Conservation (phyloP, 2,888 invertebrate species). For the Exocentrus adspersus region DNA sequence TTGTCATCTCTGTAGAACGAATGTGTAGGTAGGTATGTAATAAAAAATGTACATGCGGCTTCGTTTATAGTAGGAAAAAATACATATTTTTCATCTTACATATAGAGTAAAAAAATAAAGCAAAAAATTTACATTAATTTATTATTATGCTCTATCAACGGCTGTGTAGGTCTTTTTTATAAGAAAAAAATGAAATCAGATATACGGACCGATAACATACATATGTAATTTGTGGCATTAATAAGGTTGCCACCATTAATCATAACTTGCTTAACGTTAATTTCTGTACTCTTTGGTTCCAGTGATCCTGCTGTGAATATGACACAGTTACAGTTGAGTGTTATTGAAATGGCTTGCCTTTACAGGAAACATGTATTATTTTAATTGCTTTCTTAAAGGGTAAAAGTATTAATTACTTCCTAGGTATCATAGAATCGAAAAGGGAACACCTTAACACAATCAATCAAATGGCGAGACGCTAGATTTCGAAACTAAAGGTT, state of each 20-base stretch:
- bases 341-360: slow-evolving; percentile 21
- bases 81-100: neutral
- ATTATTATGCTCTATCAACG: slow-evolving; percentile 44
- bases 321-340: slow-evolving; percentile 23
- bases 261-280: slow-evolving; percentile 56
- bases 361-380: slow-evolving; percentile 26
- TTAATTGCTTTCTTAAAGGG: slow-evolving; percentile 23
- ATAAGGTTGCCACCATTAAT: slow-evolving; percentile 55
- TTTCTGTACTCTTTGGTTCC: slow-evolving; percentile 53
- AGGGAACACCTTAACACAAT: slow-evolving; percentile 17
- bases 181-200: slow-evolving; percentile 41
- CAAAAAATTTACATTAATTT: slow-evolving; percentile 37
- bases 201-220: slow-evolving; percentile 46
- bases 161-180: slow-evolving; percentile 39
- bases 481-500: neutral
- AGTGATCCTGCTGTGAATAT: slow-evolving; percentile 47
- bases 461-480: slow-evolving; percentile 13
- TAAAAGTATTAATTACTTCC: slow-evolving; percentile 26
- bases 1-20: no score
- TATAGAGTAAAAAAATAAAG: slow-evolving; percentile 22
- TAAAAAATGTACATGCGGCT: neutral
- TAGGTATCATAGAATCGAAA: slow-evolving; percentile 19
- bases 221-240: slow-evolving; percentile 52
- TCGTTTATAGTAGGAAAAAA: neutral
- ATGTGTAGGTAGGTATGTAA: no score